Base-by-base conservation (phyloP, 1,140 invertebrate species). In the Chlorops oryzae region DNA sequence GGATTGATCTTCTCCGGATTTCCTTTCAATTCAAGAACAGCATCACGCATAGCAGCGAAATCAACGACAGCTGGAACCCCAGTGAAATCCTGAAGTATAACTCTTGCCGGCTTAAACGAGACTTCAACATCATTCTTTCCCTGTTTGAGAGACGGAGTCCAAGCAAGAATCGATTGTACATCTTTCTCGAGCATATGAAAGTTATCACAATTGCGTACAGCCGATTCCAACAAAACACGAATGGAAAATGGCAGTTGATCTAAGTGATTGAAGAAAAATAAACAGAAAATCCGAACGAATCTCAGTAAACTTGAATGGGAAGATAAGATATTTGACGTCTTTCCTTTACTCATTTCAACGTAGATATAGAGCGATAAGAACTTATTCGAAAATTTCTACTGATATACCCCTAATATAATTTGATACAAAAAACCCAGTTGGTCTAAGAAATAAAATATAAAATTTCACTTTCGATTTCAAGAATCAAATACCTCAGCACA, bases 21-120 rank as follows among this genome's bases (percentile, higher is more conserved):
- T 2, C 91, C 92, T 2, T 86, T 87, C 9, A 98, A 75, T 27
- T 79, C 75, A 62, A 88, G 83, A 0, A 98, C 92, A 18, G 93
- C 92, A 79, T 98, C 94, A 61, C 96, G 77, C 95, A 99, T 98
- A 5, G 93, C 92, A 27, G 96, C 96, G 79, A 99, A 96, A 75
- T 99, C 96, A 10, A 98, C 95, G 9, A 99, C 92, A 7, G 93
- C 94, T 15, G 96, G 95, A 0, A 99, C 93, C n/a, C 95, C 95
- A 40, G 92, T 97, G 50, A 89, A 89, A 75, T 93, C 90, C 87
- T 98, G 96, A 17, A 99, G 77, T 51, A 99, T 89, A 46, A 98
- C 96, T 65, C 96, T 78, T 1, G 93, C 88, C 2, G 96, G 95
- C 74, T 91, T 92, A 69, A 99, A 99, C 1, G 92, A 86, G 25